These are phyloP conservation scores for Quadriops clusia DNA, from an alignment of 2,888 invertebrate genomes.

Conservation along the genomic window DNA sequence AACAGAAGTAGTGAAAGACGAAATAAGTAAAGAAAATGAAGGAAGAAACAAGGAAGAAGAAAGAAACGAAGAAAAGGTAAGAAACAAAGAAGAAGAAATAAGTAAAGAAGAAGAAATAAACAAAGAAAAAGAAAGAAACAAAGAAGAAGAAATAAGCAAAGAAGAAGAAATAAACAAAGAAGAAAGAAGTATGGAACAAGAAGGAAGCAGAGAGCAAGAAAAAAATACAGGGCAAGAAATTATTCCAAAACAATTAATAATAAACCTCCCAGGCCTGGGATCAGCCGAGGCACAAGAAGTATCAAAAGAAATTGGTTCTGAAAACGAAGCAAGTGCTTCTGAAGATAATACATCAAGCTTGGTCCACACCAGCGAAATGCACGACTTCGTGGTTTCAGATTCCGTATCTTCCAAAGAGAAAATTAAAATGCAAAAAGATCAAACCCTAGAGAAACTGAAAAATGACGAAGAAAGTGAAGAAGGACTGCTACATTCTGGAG, in stretches of 20 bases:
- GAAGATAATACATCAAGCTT: too few relatives aligned
- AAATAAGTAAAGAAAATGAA: constrained; percentile 1
- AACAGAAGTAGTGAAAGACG: constrained; percentile 10
- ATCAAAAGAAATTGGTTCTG: too few relatives aligned
- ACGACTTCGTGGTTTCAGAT: too few relatives aligned
- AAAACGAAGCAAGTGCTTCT: too few relatives aligned
- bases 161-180: constrained; percentile 7
- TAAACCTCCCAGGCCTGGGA: too few relatives aligned
- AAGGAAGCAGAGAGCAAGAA: neutral
- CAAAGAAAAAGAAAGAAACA: constrained; percentile 10
- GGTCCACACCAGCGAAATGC: too few relatives aligned
- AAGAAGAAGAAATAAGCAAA: neutral
- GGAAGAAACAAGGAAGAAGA: constrained; percentile 8
- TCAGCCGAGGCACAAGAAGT: too few relatives aligned
- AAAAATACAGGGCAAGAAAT: neutral
- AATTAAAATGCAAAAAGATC: too few relatives aligned
- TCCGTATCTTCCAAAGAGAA: too few relatives aligned
- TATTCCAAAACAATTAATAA: neutral
- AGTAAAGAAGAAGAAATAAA: constrained; percentile 7
- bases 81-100: constrained; percentile 17
- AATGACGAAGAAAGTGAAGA: constrained; percentile 10
- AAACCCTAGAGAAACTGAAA: constrained; percentile 8
- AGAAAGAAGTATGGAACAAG: neutral
- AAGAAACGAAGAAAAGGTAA: constrained; percentile 17
- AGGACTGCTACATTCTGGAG: constrained; percentile 40